phyloP scores from a whole-genome alignment of 1,140 invertebrate species.

The Drosophila arizonae region DNA sequence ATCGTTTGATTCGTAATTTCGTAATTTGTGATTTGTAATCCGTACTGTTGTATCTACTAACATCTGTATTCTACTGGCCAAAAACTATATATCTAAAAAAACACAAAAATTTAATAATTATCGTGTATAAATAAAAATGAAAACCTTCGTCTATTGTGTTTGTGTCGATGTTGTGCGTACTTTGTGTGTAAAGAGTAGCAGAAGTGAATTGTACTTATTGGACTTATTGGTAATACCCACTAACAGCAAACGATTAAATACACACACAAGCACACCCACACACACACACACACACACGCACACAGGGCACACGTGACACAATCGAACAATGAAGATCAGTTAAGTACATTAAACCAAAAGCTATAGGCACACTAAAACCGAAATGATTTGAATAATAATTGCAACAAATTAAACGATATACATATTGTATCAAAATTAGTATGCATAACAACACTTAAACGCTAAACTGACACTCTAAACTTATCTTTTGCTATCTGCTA shows the following conservation, averaged over 20 bases:
- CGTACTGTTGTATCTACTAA: constrained; percentile 51
- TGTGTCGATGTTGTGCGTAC: constrained; percentile 70
- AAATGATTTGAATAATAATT: neutral
- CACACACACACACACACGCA: neutral
- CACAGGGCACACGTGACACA: constrained; percentile 1
- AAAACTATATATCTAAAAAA: constrained; percentile 16
- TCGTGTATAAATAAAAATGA: neutral
- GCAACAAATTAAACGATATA: no score
- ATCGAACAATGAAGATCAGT: neutral
- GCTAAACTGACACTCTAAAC: neutral
- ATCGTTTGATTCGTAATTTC: constrained; percentile 15
- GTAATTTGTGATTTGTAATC: constrained; percentile 23
- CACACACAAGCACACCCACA: neutral
- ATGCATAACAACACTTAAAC: neutral
- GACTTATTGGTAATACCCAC: constrained; percentile 9
- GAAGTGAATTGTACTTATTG: neutral
- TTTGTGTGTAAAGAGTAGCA: constrained; percentile 47
- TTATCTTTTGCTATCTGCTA: constrained; percentile 11
- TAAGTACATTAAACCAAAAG: neutral
- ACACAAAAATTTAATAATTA: no score
- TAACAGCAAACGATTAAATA: constrained; percentile 3
- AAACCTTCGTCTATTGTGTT: constrained; percentile 23
- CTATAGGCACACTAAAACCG: neutral
- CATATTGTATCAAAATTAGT: no score
- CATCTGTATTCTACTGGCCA: constrained; percentile 30